A percentile compares a stretch with the other conserved stretches of the same genome.
phyloP scores from a whole-genome alignment of 53 echinoderm and acorn worm genomes.

The Stichopus horrens region DNA sequence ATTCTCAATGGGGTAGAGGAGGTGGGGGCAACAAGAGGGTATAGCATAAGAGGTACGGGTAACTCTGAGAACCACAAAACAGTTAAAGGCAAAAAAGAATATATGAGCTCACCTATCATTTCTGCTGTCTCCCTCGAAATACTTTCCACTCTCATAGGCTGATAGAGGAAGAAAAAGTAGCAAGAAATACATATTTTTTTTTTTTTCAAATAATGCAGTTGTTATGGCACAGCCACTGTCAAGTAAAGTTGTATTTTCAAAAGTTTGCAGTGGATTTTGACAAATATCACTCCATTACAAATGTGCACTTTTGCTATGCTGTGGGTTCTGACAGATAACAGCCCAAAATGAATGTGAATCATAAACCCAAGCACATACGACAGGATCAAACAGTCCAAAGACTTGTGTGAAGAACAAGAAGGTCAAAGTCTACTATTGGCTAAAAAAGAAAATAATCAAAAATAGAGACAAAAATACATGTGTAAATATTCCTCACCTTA shows the following conservation, averaged over 20 bases:
- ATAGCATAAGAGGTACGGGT: background rate
- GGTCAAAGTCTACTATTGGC: no score
- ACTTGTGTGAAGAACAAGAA: no score
- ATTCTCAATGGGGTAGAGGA: background rate
- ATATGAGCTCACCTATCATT: constrained; percentile 68
- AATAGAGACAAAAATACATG: no score
- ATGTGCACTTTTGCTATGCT: no score
- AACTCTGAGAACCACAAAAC: background rate
- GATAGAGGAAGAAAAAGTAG: constrained; percentile 7
- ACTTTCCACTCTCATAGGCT: constrained; percentile 79
- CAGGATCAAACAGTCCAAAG: no score
- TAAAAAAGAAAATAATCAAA: no score
- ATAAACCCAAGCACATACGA: no score
- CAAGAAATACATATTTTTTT: background rate
- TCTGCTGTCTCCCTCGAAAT: constrained; percentile 61
- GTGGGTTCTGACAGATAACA: no score
- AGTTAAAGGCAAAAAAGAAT: background rate
- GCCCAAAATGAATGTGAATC: no score
- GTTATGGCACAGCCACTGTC: background rate
- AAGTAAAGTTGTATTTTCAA: background rate
- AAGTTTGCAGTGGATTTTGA: background rate
- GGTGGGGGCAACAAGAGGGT: background rate
- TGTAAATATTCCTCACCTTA: no score
- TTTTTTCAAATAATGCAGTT: background rate
- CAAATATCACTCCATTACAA: no score